phyloP scores from a whole-genome alignment of 2,797 vertebrate genomes.

The Zenarchopterus dispar region DNA sequence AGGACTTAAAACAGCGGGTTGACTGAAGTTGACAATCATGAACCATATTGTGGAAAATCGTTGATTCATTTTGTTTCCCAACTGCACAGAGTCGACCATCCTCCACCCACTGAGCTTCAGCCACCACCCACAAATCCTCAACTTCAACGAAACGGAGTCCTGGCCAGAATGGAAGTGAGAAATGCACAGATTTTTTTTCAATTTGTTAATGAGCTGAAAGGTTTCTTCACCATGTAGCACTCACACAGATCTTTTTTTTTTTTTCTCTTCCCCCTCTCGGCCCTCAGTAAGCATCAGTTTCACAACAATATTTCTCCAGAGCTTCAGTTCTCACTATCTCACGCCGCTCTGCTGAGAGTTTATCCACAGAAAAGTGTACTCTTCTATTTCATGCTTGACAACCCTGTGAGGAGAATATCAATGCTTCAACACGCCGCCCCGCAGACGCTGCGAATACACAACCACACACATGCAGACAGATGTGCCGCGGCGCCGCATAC shows the following conservation, averaged over 20 bases:
- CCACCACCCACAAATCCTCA: background rate
- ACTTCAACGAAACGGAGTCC: background rate
- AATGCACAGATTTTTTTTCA: no score
- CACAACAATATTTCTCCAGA: slow-evolving; percentile 48
- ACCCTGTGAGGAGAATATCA: slow-evolving; percentile 68
- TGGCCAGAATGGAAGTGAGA: background rate
- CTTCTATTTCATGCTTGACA: slow-evolving; percentile 68
- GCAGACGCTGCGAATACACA: slow-evolving; percentile 43
- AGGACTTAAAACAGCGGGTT: no score
- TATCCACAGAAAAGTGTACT: slow-evolving; percentile 57
- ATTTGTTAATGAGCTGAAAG: background rate
- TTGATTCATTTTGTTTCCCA: no score
- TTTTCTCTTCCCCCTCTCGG: background rate
- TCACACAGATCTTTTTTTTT: background rate
- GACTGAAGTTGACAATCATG: no score
- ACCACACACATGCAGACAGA: slow-evolving; percentile 34
- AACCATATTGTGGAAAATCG: no score
- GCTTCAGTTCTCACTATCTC: slow-evolving; percentile 47
- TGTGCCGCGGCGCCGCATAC: slow-evolving; percentile 24
- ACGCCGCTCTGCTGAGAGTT: slow-evolving; percentile 53
- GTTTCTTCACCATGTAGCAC: slow-evolving; percentile 8
- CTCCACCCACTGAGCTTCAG: background rate
- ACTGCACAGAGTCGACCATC: background rate
- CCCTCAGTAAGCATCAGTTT: slow-evolving; percentile 38
- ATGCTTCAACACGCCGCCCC: slow-evolving; percentile 47